Evolutionary conservation across 2,113 vertebrate species (phyloP).

Genomic region (Bambusicola thoracicus): DNA sequence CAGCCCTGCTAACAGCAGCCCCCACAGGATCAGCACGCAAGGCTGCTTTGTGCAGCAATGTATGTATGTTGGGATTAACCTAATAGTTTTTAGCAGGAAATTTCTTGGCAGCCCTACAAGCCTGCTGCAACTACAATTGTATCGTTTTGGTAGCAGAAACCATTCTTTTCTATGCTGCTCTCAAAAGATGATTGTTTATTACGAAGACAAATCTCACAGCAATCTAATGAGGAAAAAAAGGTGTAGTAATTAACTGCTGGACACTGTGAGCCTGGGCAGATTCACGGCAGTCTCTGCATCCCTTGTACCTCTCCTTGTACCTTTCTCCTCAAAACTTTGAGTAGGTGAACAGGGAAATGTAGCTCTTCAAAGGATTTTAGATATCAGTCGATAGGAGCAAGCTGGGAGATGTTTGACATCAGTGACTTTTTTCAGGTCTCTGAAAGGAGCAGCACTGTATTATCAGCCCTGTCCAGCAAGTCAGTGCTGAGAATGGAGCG

Average conservation of each 20-base stretch:
- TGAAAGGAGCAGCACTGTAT: background rate
- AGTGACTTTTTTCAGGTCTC: background rate
- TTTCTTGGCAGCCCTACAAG: background rate
- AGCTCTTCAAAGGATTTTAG: background rate
- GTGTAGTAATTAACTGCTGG: background rate
- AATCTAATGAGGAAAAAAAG: background rate
- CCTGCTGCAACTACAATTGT: background rate
- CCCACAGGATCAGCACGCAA: background rate
- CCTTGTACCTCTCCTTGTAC: background rate
- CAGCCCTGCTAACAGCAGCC: background rate
- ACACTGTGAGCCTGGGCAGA: accelerated
- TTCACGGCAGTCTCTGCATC: background rate
- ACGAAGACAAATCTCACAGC: background rate
- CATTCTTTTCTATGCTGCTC: background rate
- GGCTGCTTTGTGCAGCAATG: background rate
- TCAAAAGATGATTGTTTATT: background rate
- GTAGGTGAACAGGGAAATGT: background rate
- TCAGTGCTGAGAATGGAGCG: background rate
- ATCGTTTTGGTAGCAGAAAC: background rate
- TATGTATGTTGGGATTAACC: background rate
- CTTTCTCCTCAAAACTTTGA: background rate
- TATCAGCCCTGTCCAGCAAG: background rate
- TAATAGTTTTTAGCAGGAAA: background rate
- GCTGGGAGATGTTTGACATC: background rate
- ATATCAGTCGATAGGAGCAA: background rate